Evolutionary conservation across 1,140 invertebrate genomes (phyloP).

Genomic region (Agraylea sexmaculata): DNA sequence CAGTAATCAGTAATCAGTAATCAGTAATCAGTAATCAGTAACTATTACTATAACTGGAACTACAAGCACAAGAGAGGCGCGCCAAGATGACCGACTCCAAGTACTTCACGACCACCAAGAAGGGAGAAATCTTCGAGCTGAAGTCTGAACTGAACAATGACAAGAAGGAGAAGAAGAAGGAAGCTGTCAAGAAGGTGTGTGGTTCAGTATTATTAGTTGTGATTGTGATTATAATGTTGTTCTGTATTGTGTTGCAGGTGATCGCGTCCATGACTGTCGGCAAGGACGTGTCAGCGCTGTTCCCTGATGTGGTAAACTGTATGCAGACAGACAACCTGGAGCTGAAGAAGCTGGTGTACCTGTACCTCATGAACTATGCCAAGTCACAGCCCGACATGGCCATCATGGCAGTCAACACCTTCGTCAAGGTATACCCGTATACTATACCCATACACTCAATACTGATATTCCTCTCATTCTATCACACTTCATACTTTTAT

Average conservation of each 20-base stretch:
- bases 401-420: constrained; percentile 99
- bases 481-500: too few species aligned
- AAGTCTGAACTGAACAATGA: constrained; percentile 99
- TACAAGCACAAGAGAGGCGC: background rate
- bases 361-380: constrained; percentile 99
- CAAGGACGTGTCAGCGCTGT: constrained; percentile 89
- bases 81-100: constrained; percentile 95
- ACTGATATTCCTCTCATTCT: background rate
- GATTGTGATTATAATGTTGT: constrained; percentile 2
- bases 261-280: constrained; percentile 99
- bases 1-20: too few species aligned
- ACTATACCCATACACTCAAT: background rate
- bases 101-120: constrained; percentile 99
- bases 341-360: constrained; percentile 96
- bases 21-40: too few species aligned
- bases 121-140: constrained; percentile 97
- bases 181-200: constrained; percentile 94
- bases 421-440: constrained; percentile 90
- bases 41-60: too few species aligned
- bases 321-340: constrained; percentile 99
- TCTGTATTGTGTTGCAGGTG: constrained; percentile 49
- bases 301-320: constrained; percentile 99
- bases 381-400: constrained; percentile 99
- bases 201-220: background rate
- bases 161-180: constrained; percentile 99